Conservation (phyloP, 1,140 invertebrate species). For the Drosophila novamexicana region DNA sequence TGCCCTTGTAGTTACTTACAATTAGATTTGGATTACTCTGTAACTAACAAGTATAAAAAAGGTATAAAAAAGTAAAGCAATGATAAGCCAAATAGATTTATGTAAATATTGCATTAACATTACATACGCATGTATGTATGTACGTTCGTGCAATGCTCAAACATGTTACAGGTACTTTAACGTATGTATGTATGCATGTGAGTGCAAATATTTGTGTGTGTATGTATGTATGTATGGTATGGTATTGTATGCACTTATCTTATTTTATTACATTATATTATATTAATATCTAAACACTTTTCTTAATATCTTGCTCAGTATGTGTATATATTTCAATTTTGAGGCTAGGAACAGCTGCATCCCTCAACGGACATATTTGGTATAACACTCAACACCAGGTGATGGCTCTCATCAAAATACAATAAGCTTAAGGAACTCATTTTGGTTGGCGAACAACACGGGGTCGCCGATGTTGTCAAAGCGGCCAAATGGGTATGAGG, state of each 20-base stretch:
- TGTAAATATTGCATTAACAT: background rate
- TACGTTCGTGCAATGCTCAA: background rate
- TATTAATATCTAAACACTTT: conserved; percentile 32
- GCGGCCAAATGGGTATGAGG: conserved; percentile 97
- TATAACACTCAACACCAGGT: conserved; percentile 94
- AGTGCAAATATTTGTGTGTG: conserved; percentile 1
- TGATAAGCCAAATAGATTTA: background rate
- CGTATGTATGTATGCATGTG: conserved; percentile 39
- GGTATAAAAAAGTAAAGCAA: background rate
- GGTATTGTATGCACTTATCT: conserved; percentile 23
- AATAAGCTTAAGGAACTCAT: conserved; percentile 96
- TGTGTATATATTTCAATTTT: conserved; percentile 2
- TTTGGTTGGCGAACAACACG: conserved; percentile 95
- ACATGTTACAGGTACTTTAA: conserved; percentile 13
- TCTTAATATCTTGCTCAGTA: conserved; percentile 23
- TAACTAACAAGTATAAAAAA: background rate
- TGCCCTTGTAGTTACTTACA: background rate
- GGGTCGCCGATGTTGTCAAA: conserved; percentile 89
- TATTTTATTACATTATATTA: conserved; percentile 26
- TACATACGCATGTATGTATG: background rate
- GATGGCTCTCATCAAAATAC: conserved; percentile 95
- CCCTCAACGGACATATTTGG: conserved; percentile 97
- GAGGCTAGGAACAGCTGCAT: conserved; percentile 93
- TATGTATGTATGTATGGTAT: conserved; percentile 26
- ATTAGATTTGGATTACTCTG: background rate